Evolutionary conservation across 2,113 vertebrate species (phyloP).

Genomic region (Sclerurus mexicanus): DNA sequence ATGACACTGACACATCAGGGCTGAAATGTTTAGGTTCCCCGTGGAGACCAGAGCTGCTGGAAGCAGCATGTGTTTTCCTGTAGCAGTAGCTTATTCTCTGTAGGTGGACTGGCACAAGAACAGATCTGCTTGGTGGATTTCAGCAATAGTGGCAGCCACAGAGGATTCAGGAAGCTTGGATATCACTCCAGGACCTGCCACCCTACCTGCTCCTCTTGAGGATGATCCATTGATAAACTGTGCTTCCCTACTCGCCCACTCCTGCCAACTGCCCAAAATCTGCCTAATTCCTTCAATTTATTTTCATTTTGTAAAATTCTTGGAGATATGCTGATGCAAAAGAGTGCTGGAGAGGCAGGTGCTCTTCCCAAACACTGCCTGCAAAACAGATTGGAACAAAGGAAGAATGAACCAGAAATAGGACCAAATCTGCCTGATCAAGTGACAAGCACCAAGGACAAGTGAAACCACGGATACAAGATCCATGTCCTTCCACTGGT

Average conservation of each 20-base stretch:
- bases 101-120: not conserved
- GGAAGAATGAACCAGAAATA: not conserved
- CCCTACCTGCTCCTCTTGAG: not conserved
- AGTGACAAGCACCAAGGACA: not conserved
- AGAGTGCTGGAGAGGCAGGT: not conserved
- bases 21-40: not conserved
- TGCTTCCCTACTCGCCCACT: fast-evolving
- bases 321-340: not conserved
- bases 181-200: not conserved
- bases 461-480: not conserved
- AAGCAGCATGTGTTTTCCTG: not conserved
- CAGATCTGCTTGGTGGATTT: not conserved
- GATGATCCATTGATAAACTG: not conserved
- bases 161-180: not conserved
- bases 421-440: not conserved
- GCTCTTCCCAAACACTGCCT: not conserved
- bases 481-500: not conserved
- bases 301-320: not conserved
- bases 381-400: not conserved
- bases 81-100: not conserved
- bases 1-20: not conserved
- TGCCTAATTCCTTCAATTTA: not conserved
- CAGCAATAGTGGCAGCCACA: not conserved
- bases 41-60: not conserved
- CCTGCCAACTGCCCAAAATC: not conserved